Conservation (phyloP, 1,140 invertebrate species). For the Diuraphis noxia region DNA sequence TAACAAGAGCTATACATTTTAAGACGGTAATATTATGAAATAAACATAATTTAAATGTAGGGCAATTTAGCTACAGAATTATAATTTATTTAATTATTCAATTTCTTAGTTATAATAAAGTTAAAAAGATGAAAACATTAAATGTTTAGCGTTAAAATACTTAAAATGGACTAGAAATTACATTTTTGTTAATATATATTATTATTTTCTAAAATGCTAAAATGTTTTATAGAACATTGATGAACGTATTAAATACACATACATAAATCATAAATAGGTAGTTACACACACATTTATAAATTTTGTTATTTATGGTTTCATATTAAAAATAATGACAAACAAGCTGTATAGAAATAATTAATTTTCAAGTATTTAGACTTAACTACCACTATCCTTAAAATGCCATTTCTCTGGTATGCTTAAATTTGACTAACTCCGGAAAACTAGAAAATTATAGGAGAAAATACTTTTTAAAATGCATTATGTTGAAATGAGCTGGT, state of each 20-base stretch:
- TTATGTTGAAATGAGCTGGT: neutral
- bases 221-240: neutral
- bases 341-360: neutral
- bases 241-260: neutral
- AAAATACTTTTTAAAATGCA: neutral
- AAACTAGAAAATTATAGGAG: neutral
- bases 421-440: neutral
- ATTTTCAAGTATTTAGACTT: neutral
- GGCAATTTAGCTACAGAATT: neutral
- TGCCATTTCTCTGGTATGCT: neutral
- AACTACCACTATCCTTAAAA: neutral
- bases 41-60: neutral
- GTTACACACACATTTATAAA: neutral
- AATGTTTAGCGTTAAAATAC: neutral
- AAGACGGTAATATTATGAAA: neutral
- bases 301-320: constrained; percentile 8
- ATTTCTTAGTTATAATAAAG: neutral
- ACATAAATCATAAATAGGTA: neutral
- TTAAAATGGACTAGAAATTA: neutral
- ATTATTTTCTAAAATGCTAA: neutral
- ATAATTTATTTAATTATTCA: neutral
- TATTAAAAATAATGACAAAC: neutral
- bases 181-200: neutral
- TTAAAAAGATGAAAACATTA: neutral
- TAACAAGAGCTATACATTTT: neutral